Evolutionary conservation across 1,140 invertebrate genomes (phyloP).

Genomic region (Drosophila nasuta): DNA sequence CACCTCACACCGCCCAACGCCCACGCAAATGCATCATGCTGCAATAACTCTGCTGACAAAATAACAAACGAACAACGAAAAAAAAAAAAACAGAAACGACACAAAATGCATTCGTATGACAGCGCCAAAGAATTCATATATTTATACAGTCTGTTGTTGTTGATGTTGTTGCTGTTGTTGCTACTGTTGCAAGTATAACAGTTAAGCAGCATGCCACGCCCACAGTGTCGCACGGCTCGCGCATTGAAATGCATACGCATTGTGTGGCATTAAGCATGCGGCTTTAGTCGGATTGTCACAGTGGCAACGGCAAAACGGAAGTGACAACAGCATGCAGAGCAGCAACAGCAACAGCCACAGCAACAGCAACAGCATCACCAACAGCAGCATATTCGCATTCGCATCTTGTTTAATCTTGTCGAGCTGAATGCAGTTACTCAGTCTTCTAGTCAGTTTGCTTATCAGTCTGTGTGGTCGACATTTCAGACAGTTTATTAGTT

Average conservation of each 20-base stretch:
- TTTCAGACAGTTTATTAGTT: no score
- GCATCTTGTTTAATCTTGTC: not conserved
- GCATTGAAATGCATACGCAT: constrained; percentile 9
- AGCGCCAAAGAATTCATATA: constrained; percentile 5
- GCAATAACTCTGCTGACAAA: constrained; percentile 13
- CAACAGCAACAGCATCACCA: no score
- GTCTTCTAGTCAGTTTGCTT: not conserved
- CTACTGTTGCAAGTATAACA: constrained; percentile 8
- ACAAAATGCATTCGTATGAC: constrained; percentile 14
- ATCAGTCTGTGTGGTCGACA: no score
- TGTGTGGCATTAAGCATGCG: constrained; percentile 6
- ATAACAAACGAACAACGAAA: not conserved
- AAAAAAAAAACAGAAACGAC: constrained; percentile 1
- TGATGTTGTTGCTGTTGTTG: constrained; percentile 10
- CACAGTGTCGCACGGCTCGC: not conserved
- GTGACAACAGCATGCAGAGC: not conserved
- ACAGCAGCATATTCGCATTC: not conserved
- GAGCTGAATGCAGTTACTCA: not conserved
- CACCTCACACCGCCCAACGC: not conserved
- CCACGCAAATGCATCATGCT: constrained; percentile 12
- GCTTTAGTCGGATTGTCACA: constrained; percentile 13
- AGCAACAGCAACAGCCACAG: not conserved
- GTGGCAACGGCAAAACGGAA: constrained; percentile 12
- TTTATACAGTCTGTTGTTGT: constrained; percentile 22
- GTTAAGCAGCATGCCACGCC: constrained; percentile 32